Evolutionary conservation across 2,797 vertebrate species (phyloP).

Genomic region (Delichon dasypus): DNA sequence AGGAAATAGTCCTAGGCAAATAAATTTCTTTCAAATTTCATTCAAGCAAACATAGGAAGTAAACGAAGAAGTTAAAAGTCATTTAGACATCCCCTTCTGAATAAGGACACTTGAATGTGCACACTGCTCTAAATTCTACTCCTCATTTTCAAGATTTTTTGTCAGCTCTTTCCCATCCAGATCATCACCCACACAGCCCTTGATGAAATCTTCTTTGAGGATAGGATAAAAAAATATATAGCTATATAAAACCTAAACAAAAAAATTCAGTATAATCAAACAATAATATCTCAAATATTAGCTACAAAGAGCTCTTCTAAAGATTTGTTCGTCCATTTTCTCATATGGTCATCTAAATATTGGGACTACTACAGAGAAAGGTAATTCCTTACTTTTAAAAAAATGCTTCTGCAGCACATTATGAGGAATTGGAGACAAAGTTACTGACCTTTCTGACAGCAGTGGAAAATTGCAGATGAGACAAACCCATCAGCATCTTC

Average conservation of each 20-base stretch:
- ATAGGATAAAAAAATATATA: not conserved
- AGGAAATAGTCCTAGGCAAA: conserved; percentile 64
- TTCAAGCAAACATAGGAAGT: conserved; percentile 49
- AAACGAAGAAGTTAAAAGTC: conserved; percentile 32
- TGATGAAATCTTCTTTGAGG: not conserved
- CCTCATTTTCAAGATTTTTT: not conserved
- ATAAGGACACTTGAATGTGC: not conserved
- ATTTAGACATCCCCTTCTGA: not conserved
- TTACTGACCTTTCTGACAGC: not conserved
- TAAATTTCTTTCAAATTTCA: conserved; percentile 54
- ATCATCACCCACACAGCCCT: not conserved
- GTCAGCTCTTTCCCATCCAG: not conserved
- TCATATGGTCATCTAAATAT: not conserved
- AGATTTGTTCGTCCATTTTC: not conserved
- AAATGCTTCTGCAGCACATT: not conserved
- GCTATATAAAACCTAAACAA: not conserved
- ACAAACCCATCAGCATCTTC: not conserved
- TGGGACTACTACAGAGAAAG: not conserved
- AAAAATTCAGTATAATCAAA: not conserved
- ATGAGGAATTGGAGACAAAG: not conserved
- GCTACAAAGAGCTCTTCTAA: not conserved
- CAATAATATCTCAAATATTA: not conserved
- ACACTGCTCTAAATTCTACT: not conserved
- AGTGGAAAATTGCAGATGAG: not conserved
- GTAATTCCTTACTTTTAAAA: not conserved